Evolutionary conservation across 2,888 invertebrate species (phyloP).

Genomic region (Ophion ellenae): DNA sequence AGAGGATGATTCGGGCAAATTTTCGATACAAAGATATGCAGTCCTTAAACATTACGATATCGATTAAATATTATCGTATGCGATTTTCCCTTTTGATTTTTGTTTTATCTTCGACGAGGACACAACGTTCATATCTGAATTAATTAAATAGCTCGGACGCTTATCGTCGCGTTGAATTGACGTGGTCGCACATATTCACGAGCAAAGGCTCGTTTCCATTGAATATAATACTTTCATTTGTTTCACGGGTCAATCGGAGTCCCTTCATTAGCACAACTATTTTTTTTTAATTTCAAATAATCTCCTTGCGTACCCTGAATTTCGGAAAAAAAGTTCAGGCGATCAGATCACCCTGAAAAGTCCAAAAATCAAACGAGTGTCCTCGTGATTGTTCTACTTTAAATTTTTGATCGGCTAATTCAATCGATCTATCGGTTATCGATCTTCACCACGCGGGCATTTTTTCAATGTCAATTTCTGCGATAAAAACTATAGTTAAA

Average conservation of each 20-base stretch:
- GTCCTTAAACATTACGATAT: slow-evolving; percentile 19
- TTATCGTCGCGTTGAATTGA: slow-evolving; percentile 47
- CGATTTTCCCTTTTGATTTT: background rate
- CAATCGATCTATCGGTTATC: background rate
- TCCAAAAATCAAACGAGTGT: background rate
- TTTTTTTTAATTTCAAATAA: background rate
- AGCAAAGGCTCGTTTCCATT: slow-evolving; percentile 21
- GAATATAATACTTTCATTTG: slow-evolving; percentile 64
- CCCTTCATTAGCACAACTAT: slow-evolving; percentile 3
- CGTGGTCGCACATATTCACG: slow-evolving; percentile 40
- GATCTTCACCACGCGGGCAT: background rate
- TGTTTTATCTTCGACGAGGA: slow-evolving; percentile 40
- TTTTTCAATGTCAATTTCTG: background rate
- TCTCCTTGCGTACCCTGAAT: slow-evolving; percentile 24
- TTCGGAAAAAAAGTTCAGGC: slow-evolving; percentile 20
- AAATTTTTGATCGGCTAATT: background rate
- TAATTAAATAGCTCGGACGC: slow-evolving; percentile 39
- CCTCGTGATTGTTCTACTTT: background rate
- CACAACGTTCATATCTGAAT: slow-evolving; percentile 38
- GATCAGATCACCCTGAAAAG: slow-evolving; percentile 2
- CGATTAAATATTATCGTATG: slow-evolving; percentile 42
- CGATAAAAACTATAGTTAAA: background rate
- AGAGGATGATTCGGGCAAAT: slow-evolving; percentile 6
- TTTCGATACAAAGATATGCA: slow-evolving; percentile 10
- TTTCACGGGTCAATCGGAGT: slow-evolving; percentile 56